Conservation (phyloP, 2,888 invertebrate species). For the Poecilobothrus nobilitatus region DNA sequence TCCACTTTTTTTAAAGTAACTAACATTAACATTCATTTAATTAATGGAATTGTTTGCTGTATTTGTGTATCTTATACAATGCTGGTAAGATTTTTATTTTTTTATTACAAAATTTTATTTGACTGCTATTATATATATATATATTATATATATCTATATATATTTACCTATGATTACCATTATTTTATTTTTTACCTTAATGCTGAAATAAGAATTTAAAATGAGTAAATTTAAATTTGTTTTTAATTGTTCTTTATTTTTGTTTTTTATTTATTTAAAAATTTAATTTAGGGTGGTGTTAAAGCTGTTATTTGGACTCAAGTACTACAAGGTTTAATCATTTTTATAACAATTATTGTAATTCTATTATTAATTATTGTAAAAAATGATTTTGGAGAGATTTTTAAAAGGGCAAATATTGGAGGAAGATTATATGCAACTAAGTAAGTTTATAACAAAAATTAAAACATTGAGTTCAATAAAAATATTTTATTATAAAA, state of each 20-base stretch:
- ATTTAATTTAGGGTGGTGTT: slow-evolving; percentile 33
- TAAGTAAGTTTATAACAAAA: neutral
- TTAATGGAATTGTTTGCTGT: slow-evolving; percentile 44
- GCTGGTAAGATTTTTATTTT: slow-evolving; percentile 36
- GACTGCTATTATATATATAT: too few species aligned
- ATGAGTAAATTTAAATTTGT: too few species aligned
- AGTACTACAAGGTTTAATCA: slow-evolving; percentile 35
- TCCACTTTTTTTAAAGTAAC: slow-evolving; percentile 40
- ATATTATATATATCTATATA: too few species aligned
- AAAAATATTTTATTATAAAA: too few species aligned
- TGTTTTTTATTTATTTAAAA: too few species aligned
- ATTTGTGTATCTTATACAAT: slow-evolving; percentile 49
- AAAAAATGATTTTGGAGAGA: slow-evolving; percentile 32
- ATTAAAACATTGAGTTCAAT: too few species aligned
- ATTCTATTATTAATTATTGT: slow-evolving; percentile 32
- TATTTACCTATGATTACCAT: too few species aligned
- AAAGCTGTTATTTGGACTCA: slow-evolving; percentile 45
- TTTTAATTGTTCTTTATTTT: too few species aligned
- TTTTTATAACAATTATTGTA: slow-evolving; percentile 33
- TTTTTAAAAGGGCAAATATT: slow-evolving; percentile 29
- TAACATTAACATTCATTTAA: slow-evolving; percentile 46
- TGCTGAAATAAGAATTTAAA: too few species aligned
- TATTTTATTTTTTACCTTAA: too few species aligned
- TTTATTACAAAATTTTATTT: too few species aligned
- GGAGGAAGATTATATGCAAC: slow-evolving; percentile 30